Conservation (phyloP, 2,797 vertebrate species). For the Kryptolebias ocellatus region DNA sequence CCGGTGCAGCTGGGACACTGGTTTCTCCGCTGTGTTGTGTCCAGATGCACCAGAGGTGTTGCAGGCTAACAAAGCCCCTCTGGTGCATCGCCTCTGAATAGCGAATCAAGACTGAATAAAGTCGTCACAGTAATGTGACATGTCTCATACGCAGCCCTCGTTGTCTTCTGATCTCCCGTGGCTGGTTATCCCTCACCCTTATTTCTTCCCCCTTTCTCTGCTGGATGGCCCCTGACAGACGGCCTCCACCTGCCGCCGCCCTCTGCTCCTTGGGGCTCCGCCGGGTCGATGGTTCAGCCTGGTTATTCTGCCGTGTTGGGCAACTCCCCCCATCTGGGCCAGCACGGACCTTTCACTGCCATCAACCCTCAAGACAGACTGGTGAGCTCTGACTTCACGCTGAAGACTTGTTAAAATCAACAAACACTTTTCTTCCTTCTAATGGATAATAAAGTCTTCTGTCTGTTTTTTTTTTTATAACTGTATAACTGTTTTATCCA, state of each 20-base stretch:
- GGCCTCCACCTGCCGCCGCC: slow-evolving; percentile 88
- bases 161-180: slow-evolving; percentile 68
- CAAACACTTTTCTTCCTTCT: slow-evolving; percentile 16
- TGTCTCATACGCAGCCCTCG: slow-evolving; percentile 70
- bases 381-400: slow-evolving; percentile 78
- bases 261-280: slow-evolving; percentile 88
- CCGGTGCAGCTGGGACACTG: slow-evolving; percentile 1
- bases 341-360: slow-evolving; percentile 85
- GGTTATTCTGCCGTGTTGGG: slow-evolving; percentile 88
- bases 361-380: slow-evolving; percentile 93
- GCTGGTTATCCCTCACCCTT: slow-evolving; percentile 51
- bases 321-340: slow-evolving; percentile 84
- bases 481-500: slow-evolving; percentile 23
- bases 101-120: slow-evolving; percentile 67
- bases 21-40: slow-evolving; percentile 10
- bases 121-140: slow-evolving; percentile 72
- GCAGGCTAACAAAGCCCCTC: slow-evolving; percentile 26
- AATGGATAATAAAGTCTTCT: slow-evolving; percentile 17
- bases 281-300: slow-evolving; percentile 87
- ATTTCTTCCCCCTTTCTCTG: slow-evolving; percentile 24
- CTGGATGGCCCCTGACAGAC: slow-evolving; percentile 72
- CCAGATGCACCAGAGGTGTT: slow-evolving; percentile 14
- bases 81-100: slow-evolving; percentile 33
- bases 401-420: slow-evolving; percentile 9
- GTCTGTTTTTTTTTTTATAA: slow-evolving; percentile 27